phyloP scores from a whole-genome alignment of 2,888 invertebrate genomes.

The Anoplius nigerrimus region DNA sequence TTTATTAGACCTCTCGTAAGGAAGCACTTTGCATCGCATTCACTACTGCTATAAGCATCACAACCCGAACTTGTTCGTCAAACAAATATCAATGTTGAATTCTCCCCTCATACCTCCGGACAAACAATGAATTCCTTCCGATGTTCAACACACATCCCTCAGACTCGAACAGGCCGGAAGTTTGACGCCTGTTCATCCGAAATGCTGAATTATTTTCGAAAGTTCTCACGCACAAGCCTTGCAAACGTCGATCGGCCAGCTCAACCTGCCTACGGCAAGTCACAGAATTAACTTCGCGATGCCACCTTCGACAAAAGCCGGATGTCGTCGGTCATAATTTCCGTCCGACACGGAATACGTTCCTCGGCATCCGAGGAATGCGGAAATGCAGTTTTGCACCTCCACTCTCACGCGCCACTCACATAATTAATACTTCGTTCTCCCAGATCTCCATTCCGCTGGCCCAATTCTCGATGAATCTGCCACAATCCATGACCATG shows the following conservation, averaged over 20 bases:
- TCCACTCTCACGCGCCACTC: too few relatives aligned
- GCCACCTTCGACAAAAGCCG: conserved; percentile 8
- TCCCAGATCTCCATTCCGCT: conserved; percentile 82
- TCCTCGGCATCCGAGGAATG: too few relatives aligned
- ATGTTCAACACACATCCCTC: too few relatives aligned
- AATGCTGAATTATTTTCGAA: conserved; percentile 46
- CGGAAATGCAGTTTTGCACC: too few relatives aligned
- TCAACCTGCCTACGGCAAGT: neutral
- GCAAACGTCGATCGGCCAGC: conserved; percentile 28
- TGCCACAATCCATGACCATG: conserved; percentile 48
- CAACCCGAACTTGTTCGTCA: too few relatives aligned
- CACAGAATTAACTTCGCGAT: conserved; percentile 12
- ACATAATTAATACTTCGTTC: conserved; percentile 24
- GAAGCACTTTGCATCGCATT: too few relatives aligned
- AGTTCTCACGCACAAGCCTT: conserved; percentile 52
- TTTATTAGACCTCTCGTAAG: too few relatives aligned
- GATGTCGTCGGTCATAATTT: conserved; percentile 4
- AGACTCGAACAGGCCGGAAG: conserved; percentile 19
- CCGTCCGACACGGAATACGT: too few relatives aligned
- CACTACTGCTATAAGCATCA: too few relatives aligned
- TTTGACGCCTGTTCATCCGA: conserved; percentile 10
- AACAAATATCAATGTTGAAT: too few relatives aligned
- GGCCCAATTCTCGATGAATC: conserved; percentile 75
- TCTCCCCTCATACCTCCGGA: too few relatives aligned
- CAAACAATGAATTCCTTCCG: too few relatives aligned